phyloP scores from a whole-genome alignment of 2,113 vertebrate species.

The Oncorhynchus mykiss region DNA sequence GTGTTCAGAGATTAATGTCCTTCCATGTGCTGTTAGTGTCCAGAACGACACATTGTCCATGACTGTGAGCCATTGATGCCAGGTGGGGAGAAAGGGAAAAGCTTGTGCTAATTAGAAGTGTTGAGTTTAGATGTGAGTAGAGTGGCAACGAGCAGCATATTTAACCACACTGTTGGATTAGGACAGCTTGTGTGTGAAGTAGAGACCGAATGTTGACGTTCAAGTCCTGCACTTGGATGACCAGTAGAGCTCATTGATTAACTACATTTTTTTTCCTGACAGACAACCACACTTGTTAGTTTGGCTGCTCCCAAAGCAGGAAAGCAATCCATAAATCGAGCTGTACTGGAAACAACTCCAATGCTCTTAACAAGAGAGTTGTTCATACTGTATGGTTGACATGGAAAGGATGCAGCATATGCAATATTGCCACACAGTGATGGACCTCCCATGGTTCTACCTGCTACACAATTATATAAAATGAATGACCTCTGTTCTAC shows the following conservation, averaged over 20 bases:
- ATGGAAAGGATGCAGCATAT: too few relatives aligned
- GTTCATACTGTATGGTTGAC: too few relatives aligned
- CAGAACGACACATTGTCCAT: conserved; percentile 51
- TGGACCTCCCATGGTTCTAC: too few relatives aligned
- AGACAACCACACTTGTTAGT: background rate
- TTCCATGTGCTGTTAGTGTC: conserved; percentile 46
- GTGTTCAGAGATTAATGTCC: conserved; percentile 9
- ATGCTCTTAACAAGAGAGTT: too few relatives aligned
- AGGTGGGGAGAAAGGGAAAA: conserved; percentile 58
- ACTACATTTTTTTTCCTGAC: conserved; percentile 16
- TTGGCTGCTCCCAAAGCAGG: background rate
- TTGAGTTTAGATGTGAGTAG: conserved; percentile 60
- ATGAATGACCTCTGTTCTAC: background rate
- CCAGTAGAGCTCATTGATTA: conserved; percentile 49
- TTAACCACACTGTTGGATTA: conserved; percentile 32
- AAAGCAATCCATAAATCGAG: background rate
- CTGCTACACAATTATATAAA: too few relatives aligned
- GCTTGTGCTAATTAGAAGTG: conserved; percentile 59
- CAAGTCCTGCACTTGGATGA: conserved; percentile 64
- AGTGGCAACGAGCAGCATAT: conserved; percentile 59
- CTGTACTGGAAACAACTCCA: background rate
- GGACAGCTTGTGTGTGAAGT: conserved; percentile 72
- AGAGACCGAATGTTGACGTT: conserved; percentile 50
- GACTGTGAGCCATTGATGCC: conserved; percentile 47
- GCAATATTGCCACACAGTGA: too few relatives aligned